Conservation (phyloP, 2,113 vertebrate species). For the Plotosus lineatus region DNA sequence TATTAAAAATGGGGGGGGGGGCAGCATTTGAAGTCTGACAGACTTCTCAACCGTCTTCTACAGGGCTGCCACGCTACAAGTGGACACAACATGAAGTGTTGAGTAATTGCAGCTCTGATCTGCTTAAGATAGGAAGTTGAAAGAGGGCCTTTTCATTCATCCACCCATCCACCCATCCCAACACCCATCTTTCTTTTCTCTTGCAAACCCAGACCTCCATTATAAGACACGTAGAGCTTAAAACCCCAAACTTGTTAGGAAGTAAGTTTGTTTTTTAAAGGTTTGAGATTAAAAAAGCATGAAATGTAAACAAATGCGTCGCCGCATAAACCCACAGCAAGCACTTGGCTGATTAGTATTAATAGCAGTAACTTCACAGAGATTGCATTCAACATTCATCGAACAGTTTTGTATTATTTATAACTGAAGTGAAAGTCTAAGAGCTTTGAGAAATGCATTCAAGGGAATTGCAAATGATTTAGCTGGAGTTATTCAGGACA, state of each 20-base stretch:
- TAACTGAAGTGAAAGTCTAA: constrained; percentile 69
- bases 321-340: constrained; percentile 63
- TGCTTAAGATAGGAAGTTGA: neutral
- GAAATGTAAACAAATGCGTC: neutral
- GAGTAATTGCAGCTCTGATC: constrained; percentile 1
- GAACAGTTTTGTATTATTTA: constrained; percentile 76
- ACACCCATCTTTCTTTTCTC: neutral
- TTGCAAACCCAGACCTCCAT: neutral
- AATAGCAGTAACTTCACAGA: constrained; percentile 75
- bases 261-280: neutral
- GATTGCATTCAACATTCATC: constrained; percentile 66
- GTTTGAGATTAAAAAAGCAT: neutral
- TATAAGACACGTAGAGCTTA: neutral
- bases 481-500: neutral
- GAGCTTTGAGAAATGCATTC: constrained; percentile 53
- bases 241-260: neutral
- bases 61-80: neutral
- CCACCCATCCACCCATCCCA: too few species aligned
- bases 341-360: constrained; percentile 75
- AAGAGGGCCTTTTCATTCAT: too few species aligned
- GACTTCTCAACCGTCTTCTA: neutral
- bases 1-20: neutral
- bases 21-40: neutral
- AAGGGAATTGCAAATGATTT: constrained; percentile 66
- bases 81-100: neutral